phyloP scores from a whole-genome alignment of 2,888 invertebrate species.

The Hartigia nigra region DNA sequence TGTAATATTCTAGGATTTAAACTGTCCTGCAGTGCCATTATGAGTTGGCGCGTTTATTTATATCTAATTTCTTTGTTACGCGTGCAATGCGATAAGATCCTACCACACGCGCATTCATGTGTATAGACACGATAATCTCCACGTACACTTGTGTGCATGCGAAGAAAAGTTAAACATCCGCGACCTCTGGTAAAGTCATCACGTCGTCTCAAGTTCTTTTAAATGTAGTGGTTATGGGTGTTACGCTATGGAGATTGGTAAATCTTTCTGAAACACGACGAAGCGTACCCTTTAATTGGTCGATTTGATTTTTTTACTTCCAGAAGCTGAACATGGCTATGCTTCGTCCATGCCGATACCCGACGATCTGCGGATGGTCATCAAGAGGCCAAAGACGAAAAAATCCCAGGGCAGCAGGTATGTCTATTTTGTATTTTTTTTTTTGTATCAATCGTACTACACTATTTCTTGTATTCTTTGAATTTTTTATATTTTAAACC shows the following conservation, averaged over 20 bases:
- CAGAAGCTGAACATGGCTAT: constrained; percentile 92
- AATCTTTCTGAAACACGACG: not conserved
- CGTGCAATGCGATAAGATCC: not conserved
- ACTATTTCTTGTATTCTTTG: not conserved
- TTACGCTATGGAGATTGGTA: constrained; percentile 8
- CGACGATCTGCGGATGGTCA: constrained; percentile 77
- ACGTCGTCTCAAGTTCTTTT: not conserved
- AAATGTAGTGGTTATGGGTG: not conserved
- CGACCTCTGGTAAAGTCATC: not conserved
- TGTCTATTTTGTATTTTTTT: constrained; percentile 47
- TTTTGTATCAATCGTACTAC: not conserved
- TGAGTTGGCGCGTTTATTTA: not conserved
- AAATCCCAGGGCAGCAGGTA: constrained; percentile 92
- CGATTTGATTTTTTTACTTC: constrained; percentile 71
- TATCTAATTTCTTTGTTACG: not conserved
- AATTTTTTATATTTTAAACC: not conserved
- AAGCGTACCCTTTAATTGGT: constrained; percentile 67
- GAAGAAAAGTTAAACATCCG: not conserved
- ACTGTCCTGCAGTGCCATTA: not conserved
- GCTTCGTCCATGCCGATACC: constrained; percentile 86
- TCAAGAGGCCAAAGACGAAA: constrained; percentile 84
- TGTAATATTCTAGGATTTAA: no score
- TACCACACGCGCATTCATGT: not conserved
- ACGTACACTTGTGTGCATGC: not conserved
- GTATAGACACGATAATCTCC: not conserved